These are phyloP conservation scores for Brienomyrus brachyistius DNA, from an alignment of 2,113 vertebrate genomes.

Conservation along the genomic window DNA sequence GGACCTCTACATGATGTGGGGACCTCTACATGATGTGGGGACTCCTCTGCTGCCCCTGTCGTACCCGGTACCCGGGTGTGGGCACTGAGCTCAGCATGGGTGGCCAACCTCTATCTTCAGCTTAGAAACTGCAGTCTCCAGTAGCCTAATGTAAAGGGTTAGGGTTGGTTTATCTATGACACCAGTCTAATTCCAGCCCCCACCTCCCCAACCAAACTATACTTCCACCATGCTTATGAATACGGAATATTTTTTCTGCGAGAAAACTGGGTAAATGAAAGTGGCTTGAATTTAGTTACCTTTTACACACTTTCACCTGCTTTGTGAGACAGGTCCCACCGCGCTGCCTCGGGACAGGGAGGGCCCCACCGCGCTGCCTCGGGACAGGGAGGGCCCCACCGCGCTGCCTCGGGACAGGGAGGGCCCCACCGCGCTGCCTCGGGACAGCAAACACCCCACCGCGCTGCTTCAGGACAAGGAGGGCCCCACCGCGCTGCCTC, in stretches of 20 bases:
- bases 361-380: too few relatives aligned
- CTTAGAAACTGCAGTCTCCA: not conserved
- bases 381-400: too few relatives aligned
- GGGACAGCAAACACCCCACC: too few relatives aligned
- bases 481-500: too few relatives aligned
- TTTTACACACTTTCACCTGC: slow-evolving; percentile 2
- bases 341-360: too few relatives aligned
- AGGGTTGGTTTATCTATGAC: not conserved
- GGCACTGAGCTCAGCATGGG: not conserved
- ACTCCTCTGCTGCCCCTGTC: not conserved
- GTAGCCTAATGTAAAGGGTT: not conserved
- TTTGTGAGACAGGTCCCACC: not conserved
- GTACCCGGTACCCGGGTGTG: not conserved
- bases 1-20: not conserved
- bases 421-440: too few relatives aligned
- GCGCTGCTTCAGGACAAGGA: too few relatives aligned
- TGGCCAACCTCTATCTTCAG: not conserved
- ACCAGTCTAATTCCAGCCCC: not conserved
- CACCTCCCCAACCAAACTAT: not conserved
- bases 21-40: not conserved
- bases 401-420: too few relatives aligned
- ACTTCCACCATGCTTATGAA: not conserved
- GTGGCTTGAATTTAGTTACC: not conserved
- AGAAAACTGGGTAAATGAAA: slow-evolving; percentile 2
- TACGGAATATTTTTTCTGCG: not conserved